These are phyloP conservation scores for Megamerina dolium DNA, from an alignment of 2,888 invertebrate species.

Conservation along the genomic window DNA sequence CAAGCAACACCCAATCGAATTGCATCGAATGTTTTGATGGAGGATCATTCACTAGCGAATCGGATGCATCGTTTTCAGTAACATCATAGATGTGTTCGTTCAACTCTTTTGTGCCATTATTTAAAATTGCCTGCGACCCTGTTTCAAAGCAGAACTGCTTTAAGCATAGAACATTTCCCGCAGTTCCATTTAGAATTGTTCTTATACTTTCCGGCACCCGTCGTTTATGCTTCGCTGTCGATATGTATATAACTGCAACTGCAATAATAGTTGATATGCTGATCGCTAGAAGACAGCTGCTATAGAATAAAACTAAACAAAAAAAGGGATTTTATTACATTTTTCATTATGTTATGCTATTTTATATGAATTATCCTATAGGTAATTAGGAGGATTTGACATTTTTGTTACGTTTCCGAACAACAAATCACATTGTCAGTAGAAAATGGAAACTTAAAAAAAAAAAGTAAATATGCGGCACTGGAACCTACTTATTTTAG, in stretches of 20 bases:
- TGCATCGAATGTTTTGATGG: slow-evolving; percentile 44
- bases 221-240: slow-evolving; percentile 47
- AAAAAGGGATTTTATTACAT: neutral
- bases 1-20: slow-evolving; percentile 60
- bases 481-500: too few species aligned
- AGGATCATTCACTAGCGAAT: slow-evolving; percentile 28
- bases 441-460: too few species aligned
- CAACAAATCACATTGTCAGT: too few species aligned
- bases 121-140: slow-evolving; percentile 25
- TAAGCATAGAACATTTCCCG: slow-evolving; percentile 35
- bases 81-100: slow-evolving; percentile 32
- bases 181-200: slow-evolving; percentile 36
- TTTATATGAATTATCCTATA: too few species aligned
- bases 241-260: slow-evolving; percentile 53
- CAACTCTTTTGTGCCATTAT: slow-evolving; percentile 34
- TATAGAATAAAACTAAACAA: slow-evolving; percentile 55
- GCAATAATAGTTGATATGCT: slow-evolving; percentile 53
- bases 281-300: slow-evolving; percentile 51
- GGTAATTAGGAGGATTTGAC: too few species aligned
- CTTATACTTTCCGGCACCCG: slow-evolving; percentile 49
- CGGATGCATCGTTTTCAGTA: slow-evolving; percentile 22
- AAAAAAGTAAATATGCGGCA: too few species aligned
- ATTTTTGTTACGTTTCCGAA: too few species aligned
- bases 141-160: slow-evolving; percentile 36
- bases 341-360: too few species aligned